Percentiles rank a stretch among this genome's conserved stretches.
Evolutionary conservation across 2,888 invertebrate species (phyloP).

Genomic region (Eurytoma californica): DNA sequence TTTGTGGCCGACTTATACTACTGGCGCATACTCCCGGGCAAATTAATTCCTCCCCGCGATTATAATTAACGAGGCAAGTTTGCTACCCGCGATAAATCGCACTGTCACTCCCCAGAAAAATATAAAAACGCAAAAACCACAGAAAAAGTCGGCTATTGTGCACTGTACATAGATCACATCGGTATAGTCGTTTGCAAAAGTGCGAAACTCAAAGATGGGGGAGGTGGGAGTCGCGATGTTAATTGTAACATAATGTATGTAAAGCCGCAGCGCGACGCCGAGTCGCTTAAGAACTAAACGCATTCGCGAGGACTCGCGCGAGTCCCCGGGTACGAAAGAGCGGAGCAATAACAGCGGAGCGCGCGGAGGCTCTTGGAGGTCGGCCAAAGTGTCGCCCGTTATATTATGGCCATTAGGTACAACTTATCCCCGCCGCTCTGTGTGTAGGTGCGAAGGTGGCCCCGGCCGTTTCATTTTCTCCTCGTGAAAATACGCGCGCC

Average conservation of each 20-base stretch:
- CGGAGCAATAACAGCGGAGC: conserved; percentile 63
- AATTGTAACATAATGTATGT: conserved; percentile 67
- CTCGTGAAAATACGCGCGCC: not conserved
- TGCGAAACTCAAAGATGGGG: conserved; percentile 60
- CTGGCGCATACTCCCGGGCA: conserved; percentile 50
- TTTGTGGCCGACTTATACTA: conserved; percentile 57
- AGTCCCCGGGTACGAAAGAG: conserved; percentile 47
- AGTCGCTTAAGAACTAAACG: conserved; percentile 60
- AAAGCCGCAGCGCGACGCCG: conserved; percentile 60
- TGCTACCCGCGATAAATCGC: conserved; percentile 59
- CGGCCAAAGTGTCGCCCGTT: conserved; percentile 68
- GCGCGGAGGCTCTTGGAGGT: conserved; percentile 63
- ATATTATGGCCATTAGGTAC: conserved; percentile 68
- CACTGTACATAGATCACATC: conserved; percentile 17
- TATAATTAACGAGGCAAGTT: conserved; percentile 64
- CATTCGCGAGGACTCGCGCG: conserved; percentile 27
- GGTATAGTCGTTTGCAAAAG: conserved; percentile 56
- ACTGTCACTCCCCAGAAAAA: not conserved
- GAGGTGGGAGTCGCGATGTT: conserved; percentile 58
- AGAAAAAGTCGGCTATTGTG: not conserved
- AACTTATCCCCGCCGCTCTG: conserved; percentile 61
- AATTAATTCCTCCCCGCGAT: conserved; percentile 60
- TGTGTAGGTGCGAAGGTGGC: not conserved
- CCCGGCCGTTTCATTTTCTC: conserved; percentile 63
- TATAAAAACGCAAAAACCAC: conserved; percentile 11